Evolutionary conservation across 2,888 invertebrate genomes (phyloP).

Genomic region (Plebejus argus): DNA sequence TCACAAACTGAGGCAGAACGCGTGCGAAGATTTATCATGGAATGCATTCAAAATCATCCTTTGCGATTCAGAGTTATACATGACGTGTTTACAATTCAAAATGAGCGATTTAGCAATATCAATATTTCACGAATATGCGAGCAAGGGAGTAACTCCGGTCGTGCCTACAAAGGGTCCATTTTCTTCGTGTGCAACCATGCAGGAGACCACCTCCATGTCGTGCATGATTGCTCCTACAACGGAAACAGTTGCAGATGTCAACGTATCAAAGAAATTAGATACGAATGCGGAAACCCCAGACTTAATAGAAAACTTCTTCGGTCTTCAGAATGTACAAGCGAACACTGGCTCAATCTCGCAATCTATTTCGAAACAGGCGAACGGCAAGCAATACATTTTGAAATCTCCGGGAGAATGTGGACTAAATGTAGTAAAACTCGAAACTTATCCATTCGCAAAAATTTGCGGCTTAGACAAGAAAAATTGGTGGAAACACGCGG

Average conservation of each 20-base stretch:
- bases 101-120: conserved; percentile 39
- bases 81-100: conserved; percentile 46
- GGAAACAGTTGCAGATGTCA: conserved; percentile 41
- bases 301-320: conserved; percentile 45
- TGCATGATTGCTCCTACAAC: conserved; percentile 45
- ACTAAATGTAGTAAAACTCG: conserved; percentile 40
- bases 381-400: conserved; percentile 39
- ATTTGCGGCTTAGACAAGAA: conserved; percentile 38
- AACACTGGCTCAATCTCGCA: conserved; percentile 45
- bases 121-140: conserved; percentile 44
- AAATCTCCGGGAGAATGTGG: conserved; percentile 40
- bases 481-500: conserved; percentile 38
- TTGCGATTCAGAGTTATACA: conserved; percentile 44
- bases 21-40: conserved; percentile 44
- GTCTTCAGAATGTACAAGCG: conserved; percentile 43
- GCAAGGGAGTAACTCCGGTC: conserved; percentile 32
- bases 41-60: conserved; percentile 45
- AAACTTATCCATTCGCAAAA: conserved; percentile 40
- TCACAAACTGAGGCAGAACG: conserved; percentile 38
- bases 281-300: conserved; percentile 34
- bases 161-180: neutral
- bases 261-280: conserved; percentile 31
- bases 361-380: conserved; percentile 44
- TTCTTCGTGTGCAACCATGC: conserved; percentile 36
- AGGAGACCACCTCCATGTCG: conserved; percentile 43